Evolutionary conservation across 2,113 vertebrate genomes (phyloP), one percentile per base, ranked within the genome.

Genomic region (Uria lomvia): DNA sequence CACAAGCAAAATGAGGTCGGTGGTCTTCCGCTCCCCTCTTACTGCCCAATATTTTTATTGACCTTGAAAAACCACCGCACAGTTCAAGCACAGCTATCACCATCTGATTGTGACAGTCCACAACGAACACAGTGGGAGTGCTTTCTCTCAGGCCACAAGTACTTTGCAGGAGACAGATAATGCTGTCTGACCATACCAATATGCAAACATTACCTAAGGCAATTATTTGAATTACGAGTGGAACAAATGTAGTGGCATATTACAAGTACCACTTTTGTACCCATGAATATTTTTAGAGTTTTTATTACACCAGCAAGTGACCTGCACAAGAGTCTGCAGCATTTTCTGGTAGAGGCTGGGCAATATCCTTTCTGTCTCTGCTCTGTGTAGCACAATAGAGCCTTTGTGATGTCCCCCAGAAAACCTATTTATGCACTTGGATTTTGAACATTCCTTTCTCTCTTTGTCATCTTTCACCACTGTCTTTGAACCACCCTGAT

Each of bases 381-480:
- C 58, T 36, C 1, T 7, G 21, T 11, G 26, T 5, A 75, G 70
- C 53, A 91, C 92, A 95, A 96, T 50, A 79, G 56, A 88, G 55
- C 21, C 73, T 89, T 92, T 93, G 93, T 90, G 67, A 26, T 68
- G 62, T 8, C 79, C 82, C 66, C 71, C 60, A 79, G 74, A 93
- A 91, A 91, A 95, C 34, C 58, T 88, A 76, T 50, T 96, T 72
- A 83, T 60, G 65, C 56, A 56, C 55, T 91, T 63, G 43, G 60
- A 72, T 83, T 93, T 91, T 88, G 84, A 94, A 74, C 92, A 92
- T 95, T 94, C 86, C 83, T 95, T 96, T 96, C 65, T 34, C 59
- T 94, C 83, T 93, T 93, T 94, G 91, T 89, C 83, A 89, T 92
- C 60, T 77, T 72, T 71, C 49, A 32, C 65, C 56, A 89, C 60